These are phyloP conservation scores for Sisyra terminalis DNA, from an alignment of 2,888 invertebrate species.

Conservation along the genomic window DNA sequence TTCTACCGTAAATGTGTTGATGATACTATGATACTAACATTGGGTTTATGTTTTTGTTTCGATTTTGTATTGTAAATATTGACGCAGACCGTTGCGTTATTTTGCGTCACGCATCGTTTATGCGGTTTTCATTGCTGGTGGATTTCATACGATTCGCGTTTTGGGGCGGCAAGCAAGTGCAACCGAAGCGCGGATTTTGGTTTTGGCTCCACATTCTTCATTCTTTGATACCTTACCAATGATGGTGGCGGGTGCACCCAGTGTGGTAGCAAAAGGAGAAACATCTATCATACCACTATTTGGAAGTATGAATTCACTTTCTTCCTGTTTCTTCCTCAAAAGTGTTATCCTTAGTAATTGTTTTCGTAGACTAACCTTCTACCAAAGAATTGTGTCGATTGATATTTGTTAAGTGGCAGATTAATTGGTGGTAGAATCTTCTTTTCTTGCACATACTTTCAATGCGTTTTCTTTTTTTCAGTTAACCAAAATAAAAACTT, in stretches of 20 bases:
- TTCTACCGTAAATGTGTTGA: background rate
- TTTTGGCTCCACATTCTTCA: conserved; percentile 80
- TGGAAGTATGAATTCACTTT: conserved; percentile 56
- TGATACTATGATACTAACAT: background rate
- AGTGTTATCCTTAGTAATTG: background rate
- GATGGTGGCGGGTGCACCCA: conserved; percentile 66
- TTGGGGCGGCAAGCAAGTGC: conserved; percentile 45
- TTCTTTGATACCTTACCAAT: conserved; percentile 81
- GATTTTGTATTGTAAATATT: conserved; percentile 15
- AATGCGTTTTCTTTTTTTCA: too few relatives aligned
- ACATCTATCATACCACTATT: conserved; percentile 68
- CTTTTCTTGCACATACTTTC: too few relatives aligned
- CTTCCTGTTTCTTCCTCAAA: background rate
- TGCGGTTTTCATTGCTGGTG: conserved; percentile 60
- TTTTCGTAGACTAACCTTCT: background rate
- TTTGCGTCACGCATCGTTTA: conserved; percentile 53
- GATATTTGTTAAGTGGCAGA: too few relatives aligned
- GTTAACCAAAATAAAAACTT: too few relatives aligned
- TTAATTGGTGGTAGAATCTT: too few relatives aligned
- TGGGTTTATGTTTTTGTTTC: background rate
- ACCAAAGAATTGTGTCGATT: background rate
- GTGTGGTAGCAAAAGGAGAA: conserved; percentile 80
- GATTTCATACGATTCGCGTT: conserved; percentile 64
- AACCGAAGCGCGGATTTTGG: conserved; percentile 64
- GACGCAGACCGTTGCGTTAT: conserved; percentile 40